Evolutionary conservation across 1,140 invertebrate genomes (phyloP).

Genomic region (Drosophila burlai): DNA sequence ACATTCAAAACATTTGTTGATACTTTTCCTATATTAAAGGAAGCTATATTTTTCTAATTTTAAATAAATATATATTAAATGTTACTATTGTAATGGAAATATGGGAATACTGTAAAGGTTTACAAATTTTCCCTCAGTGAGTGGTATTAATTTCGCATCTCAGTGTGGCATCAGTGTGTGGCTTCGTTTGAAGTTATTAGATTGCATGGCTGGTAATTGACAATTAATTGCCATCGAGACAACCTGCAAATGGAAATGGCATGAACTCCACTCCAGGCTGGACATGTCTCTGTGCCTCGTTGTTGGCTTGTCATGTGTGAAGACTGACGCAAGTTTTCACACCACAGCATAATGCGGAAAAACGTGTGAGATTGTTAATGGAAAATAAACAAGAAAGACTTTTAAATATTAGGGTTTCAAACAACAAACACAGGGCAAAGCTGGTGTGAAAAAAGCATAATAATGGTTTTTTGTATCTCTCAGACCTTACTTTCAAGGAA

Average conservation of each 20-base stretch:
- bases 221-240: conserved; percentile 62
- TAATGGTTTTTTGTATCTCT: not conserved
- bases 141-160: conserved; percentile 29
- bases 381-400: conserved; percentile 30
- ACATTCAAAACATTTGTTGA: no score
- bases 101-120: not conserved
- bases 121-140: not conserved
- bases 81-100: not conserved
- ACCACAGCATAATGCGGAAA: conserved; percentile 28
- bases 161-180: not conserved
- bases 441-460: not conserved
- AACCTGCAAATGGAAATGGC: conserved; percentile 46
- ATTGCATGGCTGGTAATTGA: conserved; percentile 63
- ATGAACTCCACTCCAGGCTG: conserved; percentile 18
- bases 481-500: not conserved
- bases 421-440: not conserved
- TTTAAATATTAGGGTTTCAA: not conserved
- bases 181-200: conserved; percentile 56
- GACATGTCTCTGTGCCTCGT: not conserved
- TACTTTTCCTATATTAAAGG: no score
- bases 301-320: conserved; percentile 39
- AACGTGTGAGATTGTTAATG: conserved; percentile 28
- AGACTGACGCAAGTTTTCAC: conserved; percentile 67
- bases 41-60: no score
- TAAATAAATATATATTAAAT: no score